Base-by-base conservation (phyloP, 2,888 invertebrate genomes). In the Limenitis camilla region DNA sequence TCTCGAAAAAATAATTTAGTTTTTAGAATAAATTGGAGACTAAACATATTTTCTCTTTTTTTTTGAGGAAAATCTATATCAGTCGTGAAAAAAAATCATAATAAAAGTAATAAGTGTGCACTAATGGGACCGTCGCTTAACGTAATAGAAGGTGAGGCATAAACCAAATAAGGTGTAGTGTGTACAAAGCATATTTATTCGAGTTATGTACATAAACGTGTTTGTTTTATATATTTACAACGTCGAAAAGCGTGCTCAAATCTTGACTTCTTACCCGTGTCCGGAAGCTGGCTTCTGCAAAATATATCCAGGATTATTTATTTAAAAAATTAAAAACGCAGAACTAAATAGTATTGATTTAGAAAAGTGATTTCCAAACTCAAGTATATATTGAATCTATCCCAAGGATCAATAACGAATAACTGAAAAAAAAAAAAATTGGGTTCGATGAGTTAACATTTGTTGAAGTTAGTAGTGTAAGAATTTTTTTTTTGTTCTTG, bases 141-240 rank as follows among this genome's bases (percentile, higher is more conserved):
- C 48, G 31, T 41, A 45, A 55, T 53, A 49, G 64, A 66, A 69
- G 76, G 77, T 77, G 74, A 74, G 71, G 69, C 72, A 67, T 67
- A 64, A 76, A 76, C 75, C 72, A 78, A 81, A 79, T 69, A 72
- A 69, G 69, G 73, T 72, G 74, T 19, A 19, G 19, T 60, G 66
- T 73, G 69, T 67, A 63, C 66, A 55, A 75, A 77, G 77, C 75
- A 63, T 70, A 64, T 83, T 81, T 82, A 81, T 80, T 77, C 58
- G 71, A 68, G 53, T 59, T 68, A 68, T 72, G 69, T 72, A 72
- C 71, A 77, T 65, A 72, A 61, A 66, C 69, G 70, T 72, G 62
- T 60, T 59, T 59, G 61, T 61, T 63, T 65, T 60, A 65, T 66
- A 62, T 64, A 69, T 71, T 69, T 61, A 69, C 68, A 64, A 63